Evolutionary conservation across 2,113 vertebrate genomes (phyloP).

Genomic region (Lethenteron reissneri): DNA sequence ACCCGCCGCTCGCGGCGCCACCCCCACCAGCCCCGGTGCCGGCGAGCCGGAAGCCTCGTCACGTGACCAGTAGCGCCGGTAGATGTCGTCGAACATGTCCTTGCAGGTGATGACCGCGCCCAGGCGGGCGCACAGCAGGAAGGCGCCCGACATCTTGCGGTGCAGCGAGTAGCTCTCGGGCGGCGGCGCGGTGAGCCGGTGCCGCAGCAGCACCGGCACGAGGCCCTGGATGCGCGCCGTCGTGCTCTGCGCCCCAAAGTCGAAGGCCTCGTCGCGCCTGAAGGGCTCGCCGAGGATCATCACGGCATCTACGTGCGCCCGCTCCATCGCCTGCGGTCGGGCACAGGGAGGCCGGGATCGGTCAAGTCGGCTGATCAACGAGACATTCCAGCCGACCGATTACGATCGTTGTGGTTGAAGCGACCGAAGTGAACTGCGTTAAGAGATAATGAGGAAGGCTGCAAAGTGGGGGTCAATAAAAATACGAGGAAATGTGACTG

Average conservation of each 20-base stretch:
- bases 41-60: too few relatives aligned
- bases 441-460: too few relatives aligned
- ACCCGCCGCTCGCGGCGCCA: too few relatives aligned
- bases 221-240: constrained; percentile 4
- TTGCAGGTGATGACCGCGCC: neutral
- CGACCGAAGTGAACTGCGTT: too few relatives aligned
- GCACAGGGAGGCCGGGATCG: too few relatives aligned
- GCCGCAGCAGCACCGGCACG: constrained; percentile 1
- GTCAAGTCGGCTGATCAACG: too few relatives aligned
- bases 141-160: neutral
- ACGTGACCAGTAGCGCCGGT: neutral
- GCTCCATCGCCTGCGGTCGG: neutral
- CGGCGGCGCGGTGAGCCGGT: neutral
- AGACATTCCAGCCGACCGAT: too few relatives aligned
- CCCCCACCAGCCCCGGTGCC: too few relatives aligned
- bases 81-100: neutral
- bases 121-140: neutral
- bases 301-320: neutral
- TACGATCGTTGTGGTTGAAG: too few relatives aligned
- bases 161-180: constrained; percentile 3
- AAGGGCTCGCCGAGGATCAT: constrained; percentile 2
- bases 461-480: too few relatives aligned
- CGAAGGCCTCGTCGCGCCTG: neutral
- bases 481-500: too few relatives aligned
- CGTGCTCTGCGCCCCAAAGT: neutral